Percentiles rank a stretch among this genome's conserved stretches.
Conservation (phyloP, 2,888 invertebrate genomes). For the Dascillus cervinus region DNA sequence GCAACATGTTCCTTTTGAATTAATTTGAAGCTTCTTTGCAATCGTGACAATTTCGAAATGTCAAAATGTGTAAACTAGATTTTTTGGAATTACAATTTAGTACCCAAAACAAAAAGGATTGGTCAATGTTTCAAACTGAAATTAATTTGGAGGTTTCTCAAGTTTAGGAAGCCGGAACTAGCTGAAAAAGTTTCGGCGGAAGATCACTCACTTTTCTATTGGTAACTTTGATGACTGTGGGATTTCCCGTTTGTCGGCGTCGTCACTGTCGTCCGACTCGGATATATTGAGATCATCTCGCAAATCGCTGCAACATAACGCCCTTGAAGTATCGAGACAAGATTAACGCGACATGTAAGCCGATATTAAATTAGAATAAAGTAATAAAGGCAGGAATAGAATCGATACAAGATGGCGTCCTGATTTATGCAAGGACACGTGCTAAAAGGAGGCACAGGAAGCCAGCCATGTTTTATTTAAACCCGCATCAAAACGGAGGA, state of each 20-base stretch:
- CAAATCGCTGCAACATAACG: constrained; percentile 50
- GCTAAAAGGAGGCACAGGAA: constrained; percentile 5
- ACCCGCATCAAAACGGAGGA: constrained; percentile 3
- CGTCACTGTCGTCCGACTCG: constrained; percentile 67
- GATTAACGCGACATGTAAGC: not conserved
- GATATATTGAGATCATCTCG: constrained; percentile 60
- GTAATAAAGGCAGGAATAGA: constrained; percentile 1
- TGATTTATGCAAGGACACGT: constrained; percentile 7
- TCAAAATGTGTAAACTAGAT: no score
- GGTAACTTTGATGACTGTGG: constrained; percentile 34
- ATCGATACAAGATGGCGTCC: constrained; percentile 6
- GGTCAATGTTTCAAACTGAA: constrained; percentile 1
- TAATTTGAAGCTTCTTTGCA: no score
- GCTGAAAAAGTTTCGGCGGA: no score
- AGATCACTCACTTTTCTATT: constrained; percentile 35
- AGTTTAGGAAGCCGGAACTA: not conserved
- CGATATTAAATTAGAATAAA: not conserved
- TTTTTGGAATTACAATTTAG: no score
- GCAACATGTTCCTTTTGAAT: no score
- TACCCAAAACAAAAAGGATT: no score
- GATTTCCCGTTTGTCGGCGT: constrained; percentile 45
- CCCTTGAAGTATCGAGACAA: not conserved
- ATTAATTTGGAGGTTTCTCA: not conserved
- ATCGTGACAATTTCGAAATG: no score
- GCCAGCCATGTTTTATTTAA: constrained; percentile 4